These are phyloP conservation scores for Orycteropus afer DNA, from an alignment of 2,113 vertebrate genomes.

Conservation along the genomic window DNA sequence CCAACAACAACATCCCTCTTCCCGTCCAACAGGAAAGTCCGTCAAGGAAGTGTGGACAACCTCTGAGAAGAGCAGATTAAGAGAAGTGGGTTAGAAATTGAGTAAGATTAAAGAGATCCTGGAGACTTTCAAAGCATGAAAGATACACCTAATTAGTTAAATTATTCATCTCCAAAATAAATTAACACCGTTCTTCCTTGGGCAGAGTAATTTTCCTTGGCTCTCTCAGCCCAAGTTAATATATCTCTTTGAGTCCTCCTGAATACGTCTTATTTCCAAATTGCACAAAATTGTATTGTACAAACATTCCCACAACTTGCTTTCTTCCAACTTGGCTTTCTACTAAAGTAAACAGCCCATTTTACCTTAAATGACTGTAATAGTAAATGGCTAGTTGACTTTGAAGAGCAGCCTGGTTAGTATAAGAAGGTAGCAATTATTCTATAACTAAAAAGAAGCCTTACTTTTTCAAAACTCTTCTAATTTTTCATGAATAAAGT, in stretches of 20 bases:
- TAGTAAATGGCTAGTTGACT: neutral
- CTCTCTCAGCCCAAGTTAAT: neutral
- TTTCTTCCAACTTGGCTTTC: slow-evolving; percentile 53
- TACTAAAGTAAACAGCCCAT: slow-evolving; percentile 31
- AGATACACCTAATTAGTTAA: neutral
- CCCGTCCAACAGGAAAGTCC: neutral
- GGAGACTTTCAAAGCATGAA: slow-evolving; percentile 18
- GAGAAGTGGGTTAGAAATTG: neutral
- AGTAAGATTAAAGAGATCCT: neutral
- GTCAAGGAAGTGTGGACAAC: neutral
- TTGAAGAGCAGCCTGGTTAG: neutral
- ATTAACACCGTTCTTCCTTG: slow-evolving; percentile 1
- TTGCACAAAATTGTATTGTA: slow-evolving; percentile 31
- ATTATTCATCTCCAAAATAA: slow-evolving; percentile 25
- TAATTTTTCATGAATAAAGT: neutral
- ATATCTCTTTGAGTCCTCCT: neutral
- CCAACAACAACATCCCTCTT: neutral
- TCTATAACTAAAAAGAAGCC: neutral
- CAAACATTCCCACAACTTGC: slow-evolving; percentile 45
- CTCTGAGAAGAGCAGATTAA: neutral
- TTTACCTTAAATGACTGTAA: slow-evolving; percentile 64
- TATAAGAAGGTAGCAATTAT: neutral
- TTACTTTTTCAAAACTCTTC: neutral
- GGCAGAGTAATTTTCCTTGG: neutral
- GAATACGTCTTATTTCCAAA: slow-evolving; percentile 48